Evolutionary conservation across 2,113 vertebrate genomes (phyloP), one percentile per base, ranked within the genome.

Genomic region (Callospermophilus lateralis): DNA sequence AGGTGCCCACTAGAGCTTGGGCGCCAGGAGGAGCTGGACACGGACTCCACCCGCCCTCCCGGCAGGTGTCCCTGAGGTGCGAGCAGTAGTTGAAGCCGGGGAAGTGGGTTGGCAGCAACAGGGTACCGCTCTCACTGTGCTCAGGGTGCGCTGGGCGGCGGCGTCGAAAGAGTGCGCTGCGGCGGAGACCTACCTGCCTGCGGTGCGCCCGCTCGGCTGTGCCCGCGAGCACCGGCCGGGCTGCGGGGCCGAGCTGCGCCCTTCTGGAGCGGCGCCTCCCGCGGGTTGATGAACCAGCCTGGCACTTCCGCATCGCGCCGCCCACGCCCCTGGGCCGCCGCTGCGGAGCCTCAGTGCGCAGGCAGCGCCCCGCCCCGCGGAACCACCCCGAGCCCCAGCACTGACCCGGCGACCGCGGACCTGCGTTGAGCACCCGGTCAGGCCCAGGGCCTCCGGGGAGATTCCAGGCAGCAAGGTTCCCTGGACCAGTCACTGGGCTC

Each of bases 301-400:
- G 48, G 79, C 96, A 93, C 97, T 97, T 97, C 97, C 97, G 97
- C 94, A 16, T 97, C 94, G 58, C n/a, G 72, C 67, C 93, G 90
- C 96, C 97, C 96, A 95, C 96, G 89, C 94, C 89, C 79, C 19
- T 26, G 93, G 77, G 89, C 90, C 55, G 53, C 22, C 24, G 67
- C 89, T 8, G 87, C 95, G 0, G 24, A 48, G 80, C 84, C 76
- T 8, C 22, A 0, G 55, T 2, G 90, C 22, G 11, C 84, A 0
- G 39, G 81, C 68, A 51, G 58, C 93, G 84, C 97, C 97, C 96
- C 39, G 51, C 80, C 61, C 89, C 17, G 0, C 37, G 4, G 39
- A 51, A 32, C 90, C 81, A 32, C 95, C 76, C 73, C 19, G 48
- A 58, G 24, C 67, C 42, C 48, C 58, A 2, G 74, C 74, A 4